Conservation (phyloP, 2,888 invertebrate species). For the Ctenicera cuprea region DNA sequence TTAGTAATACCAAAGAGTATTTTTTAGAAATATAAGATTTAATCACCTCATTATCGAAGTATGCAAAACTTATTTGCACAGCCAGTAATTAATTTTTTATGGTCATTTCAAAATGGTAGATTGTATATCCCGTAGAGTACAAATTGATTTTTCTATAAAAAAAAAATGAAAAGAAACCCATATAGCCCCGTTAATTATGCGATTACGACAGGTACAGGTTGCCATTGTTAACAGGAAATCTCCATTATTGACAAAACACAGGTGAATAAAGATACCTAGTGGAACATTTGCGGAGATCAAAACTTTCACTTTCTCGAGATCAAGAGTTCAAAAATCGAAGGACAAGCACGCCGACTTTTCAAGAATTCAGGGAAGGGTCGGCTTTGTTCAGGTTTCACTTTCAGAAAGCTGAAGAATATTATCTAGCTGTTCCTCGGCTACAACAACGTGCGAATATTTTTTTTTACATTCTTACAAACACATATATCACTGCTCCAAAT, state of each 20-base stretch:
- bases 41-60: slow-evolving; percentile 5
- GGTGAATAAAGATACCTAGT: slow-evolving; percentile 5
- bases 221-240: not conserved
- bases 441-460: not conserved
- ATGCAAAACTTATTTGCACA: slow-evolving; percentile 4
- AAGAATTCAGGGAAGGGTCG: slow-evolving; percentile 27
- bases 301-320: slow-evolving; percentile 37
- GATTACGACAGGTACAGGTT: not conserved
- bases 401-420: not conserved
- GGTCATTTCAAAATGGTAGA: not conserved
- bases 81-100: slow-evolving; percentile 8
- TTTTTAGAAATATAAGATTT: not conserved
- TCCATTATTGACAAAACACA: not conserved
- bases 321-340: slow-evolving; percentile 33
- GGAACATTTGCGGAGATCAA: slow-evolving; percentile 32
- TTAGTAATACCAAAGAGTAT: not conserved
- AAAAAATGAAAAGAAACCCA: not conserved
- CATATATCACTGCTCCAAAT: slow-evolving; percentile 39
- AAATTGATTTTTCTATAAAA: slow-evolving; percentile 7
- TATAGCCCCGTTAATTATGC: not conserved
- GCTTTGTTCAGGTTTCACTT: slow-evolving; percentile 32
- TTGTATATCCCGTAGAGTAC: slow-evolving; percentile 3
- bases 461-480: slow-evolving; percentile 8
- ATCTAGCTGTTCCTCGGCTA: slow-evolving; percentile 8
- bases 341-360: slow-evolving; percentile 14